Base-by-base conservation (phyloP, 2,113 vertebrate species). In the Bubo bubo region DNA sequence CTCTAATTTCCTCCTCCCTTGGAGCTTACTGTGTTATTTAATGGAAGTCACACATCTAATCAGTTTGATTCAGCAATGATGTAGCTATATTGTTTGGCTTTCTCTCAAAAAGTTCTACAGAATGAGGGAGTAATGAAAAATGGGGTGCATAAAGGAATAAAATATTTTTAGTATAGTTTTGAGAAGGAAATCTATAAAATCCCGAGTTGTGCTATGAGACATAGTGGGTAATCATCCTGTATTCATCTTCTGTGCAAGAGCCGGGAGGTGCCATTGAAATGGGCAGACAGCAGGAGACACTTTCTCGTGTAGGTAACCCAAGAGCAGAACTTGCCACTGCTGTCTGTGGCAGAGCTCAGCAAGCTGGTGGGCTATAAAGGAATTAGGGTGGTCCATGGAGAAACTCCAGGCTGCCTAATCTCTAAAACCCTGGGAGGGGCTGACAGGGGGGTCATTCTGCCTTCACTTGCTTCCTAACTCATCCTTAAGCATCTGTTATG, bases 1-100 rank as follows among this genome's bases (percentile, higher is more conserved):
- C 75, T 95, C 70, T 74, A 17, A 73, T 92, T 86, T 95, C 75
- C 34, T 93, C 50, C 86, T 92, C 88, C 68, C 59, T 79, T 80
- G 79, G 83, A 96, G 79, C 91, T 91, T 19, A 6, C 67, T n/a
- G 34, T 74, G 47, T 73, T 87, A 64, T 83, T 90, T 79, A 73
- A 41, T 93, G 86, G 88, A 76, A 63, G 52, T 88, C 79, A 86
- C 83, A 77, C 86, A 6, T 45, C 59, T 79, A 24, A 64, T 90
- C 93, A 86, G 39, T 64, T 79, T 70, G 71, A 83, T 91, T 95
- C 75, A 94, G 72, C 14, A 8, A 3, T 10, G 39, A 53, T 64
- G 62, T 35, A 37, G 84, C 66, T 81, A 18, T 53, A 17, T 43
- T 55, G 55, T 52, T 93, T 82, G 73, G 75, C 80, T 93, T 95